These are phyloP conservation scores for Musca domestica DNA, from an alignment of 1,140 invertebrate species.

Conservation along the genomic window DNA sequence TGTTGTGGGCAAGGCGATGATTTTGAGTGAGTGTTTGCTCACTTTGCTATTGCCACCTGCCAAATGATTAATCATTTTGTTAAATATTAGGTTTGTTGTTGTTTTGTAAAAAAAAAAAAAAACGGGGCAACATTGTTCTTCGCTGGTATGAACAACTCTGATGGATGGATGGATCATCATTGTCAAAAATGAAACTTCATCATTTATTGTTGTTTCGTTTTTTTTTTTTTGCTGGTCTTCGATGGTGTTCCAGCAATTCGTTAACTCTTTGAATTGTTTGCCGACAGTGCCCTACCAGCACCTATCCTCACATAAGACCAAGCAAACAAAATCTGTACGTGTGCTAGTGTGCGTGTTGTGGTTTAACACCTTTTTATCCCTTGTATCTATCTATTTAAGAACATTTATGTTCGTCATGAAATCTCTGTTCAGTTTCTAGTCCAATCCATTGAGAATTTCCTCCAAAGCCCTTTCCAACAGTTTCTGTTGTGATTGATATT, in stretches of 20 bases:
- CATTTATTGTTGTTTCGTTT: constrained; percentile 4
- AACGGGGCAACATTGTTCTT: too few relatives aligned
- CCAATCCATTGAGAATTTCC: too few relatives aligned
- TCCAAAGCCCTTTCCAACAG: too few relatives aligned
- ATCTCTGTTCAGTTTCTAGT: too few relatives aligned
- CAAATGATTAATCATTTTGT: constrained; percentile 25
- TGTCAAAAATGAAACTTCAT: constrained; percentile 1
- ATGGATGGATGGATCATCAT: neutral
- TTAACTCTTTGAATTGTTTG: neutral
- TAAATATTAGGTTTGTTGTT: constrained; percentile 12
- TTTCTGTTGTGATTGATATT: too few relatives aligned
- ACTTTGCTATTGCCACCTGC: constrained; percentile 23
- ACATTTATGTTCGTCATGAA: too few relatives aligned
- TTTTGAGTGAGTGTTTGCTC: neutral
- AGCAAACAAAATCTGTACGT: neutral
- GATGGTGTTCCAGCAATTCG: neutral
- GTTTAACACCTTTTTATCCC: constrained; percentile 10
- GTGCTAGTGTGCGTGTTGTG: too few relatives aligned
- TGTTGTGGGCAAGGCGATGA: neutral
- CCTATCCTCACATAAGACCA: neutral
- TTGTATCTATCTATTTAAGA: neutral
- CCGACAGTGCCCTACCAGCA: neutral
- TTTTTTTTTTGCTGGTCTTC: neutral
- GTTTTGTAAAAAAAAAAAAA: constrained; percentile 5
- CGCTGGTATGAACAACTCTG: too few relatives aligned